Percentiles rank a stretch among this genome's conserved stretches.
Conservation (phyloP, 1,140 invertebrate genomes). For the Schmidtea mediterranea region DNA sequence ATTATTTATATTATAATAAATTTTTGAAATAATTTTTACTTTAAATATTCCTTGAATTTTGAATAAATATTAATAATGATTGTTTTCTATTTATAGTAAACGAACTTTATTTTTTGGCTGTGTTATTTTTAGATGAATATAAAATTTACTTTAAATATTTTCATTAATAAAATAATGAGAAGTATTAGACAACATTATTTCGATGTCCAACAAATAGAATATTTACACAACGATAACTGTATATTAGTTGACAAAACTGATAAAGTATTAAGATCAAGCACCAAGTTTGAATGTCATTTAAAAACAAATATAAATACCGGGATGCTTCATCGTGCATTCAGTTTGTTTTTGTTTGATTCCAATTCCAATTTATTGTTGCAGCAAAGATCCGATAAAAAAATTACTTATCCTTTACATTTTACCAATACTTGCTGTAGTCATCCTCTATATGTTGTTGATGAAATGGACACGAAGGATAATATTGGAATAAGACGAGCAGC, state of each 20-base stretch:
- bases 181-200: too few relatives aligned
- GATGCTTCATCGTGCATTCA: conserved; percentile 9
- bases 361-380: conserved; percentile 3
- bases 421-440: conserved; percentile 11
- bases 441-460: conserved; percentile 5
- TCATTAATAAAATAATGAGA: too few relatives aligned
- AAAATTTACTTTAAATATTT: too few relatives aligned
- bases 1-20: too few relatives aligned
- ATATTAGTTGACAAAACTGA: conserved; percentile 8
- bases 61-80: too few relatives aligned
- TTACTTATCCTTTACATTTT: conserved; percentile 9
- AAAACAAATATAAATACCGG: conserved; percentile 2
- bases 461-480: conserved; percentile 6
- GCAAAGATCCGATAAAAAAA: conserved; percentile 7
- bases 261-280: conserved; percentile 4
- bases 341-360: conserved; percentile 8
- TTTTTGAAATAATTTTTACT: too few relatives aligned
- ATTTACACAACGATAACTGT: conserved; percentile 1
- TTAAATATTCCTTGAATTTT: too few relatives aligned
- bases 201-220: not conserved
- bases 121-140: too few relatives aligned
- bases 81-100: too few relatives aligned
- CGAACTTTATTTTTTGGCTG: too few relatives aligned
- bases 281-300: conserved; percentile 8
- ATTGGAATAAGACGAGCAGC: conserved; percentile 8